Conservation (phyloP, 2,888 invertebrate species). For the Agelastica alni region DNA sequence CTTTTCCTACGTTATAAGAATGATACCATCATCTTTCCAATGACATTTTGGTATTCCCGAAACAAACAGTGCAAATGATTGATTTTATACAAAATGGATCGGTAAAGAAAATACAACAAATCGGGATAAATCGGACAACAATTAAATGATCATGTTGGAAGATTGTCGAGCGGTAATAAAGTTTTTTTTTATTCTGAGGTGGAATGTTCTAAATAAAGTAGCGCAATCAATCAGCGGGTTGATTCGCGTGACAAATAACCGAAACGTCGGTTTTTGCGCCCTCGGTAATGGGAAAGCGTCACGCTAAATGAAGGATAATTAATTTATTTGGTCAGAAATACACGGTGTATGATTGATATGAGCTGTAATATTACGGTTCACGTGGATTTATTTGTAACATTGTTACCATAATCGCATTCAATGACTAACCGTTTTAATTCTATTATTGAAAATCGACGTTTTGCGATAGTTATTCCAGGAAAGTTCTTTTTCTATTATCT, state of each 20-base stretch:
- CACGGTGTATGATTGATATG: constrained; percentile 18
- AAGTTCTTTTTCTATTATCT: too few relatives aligned
- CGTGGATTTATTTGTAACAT: constrained; percentile 3
- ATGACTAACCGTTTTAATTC: too few relatives aligned
- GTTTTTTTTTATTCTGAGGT: constrained; percentile 10
- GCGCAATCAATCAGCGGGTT: constrained; percentile 19
- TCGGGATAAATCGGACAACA: too few relatives aligned
- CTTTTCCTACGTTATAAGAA: too few relatives aligned
- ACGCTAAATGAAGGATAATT: constrained; percentile 24
- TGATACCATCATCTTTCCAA: too few relatives aligned
- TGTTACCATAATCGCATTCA: constrained; percentile 11
- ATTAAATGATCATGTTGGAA: too few relatives aligned
- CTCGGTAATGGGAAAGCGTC: constrained; percentile 16
- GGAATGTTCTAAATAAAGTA: constrained; percentile 16
- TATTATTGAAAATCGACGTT: too few relatives aligned
- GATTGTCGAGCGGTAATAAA: background rate
- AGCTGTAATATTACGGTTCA: constrained; percentile 7
- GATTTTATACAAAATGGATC: too few relatives aligned
- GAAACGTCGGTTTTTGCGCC: constrained; percentile 24
- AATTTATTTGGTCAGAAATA: constrained; percentile 19
- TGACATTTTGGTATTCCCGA: too few relatives aligned
- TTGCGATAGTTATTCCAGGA: too few relatives aligned
- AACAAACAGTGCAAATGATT: too few relatives aligned
- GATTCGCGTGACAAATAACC: constrained; percentile 26
- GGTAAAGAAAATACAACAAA: too few relatives aligned